These are phyloP conservation scores for Sphyrna mokarran DNA, from an alignment of 2,113 vertebrate genomes.

Conservation along the genomic window DNA sequence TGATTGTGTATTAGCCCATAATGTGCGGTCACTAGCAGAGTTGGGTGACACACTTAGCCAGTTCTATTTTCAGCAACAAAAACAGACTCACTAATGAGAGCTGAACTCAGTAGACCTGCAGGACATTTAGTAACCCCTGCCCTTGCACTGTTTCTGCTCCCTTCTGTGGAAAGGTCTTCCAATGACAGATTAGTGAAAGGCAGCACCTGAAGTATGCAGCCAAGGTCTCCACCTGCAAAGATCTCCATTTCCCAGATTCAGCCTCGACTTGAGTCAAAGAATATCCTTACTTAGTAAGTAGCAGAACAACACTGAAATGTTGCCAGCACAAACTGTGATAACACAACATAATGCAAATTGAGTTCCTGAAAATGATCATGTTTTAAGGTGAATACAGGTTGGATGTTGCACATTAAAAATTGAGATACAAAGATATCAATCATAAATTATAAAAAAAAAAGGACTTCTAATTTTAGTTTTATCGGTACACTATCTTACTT, in stretches of 20 bases:
- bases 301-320: neutral
- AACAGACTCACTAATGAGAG: conserved; percentile 21
- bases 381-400: neutral
- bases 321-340: neutral
- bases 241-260: conserved; percentile 10
- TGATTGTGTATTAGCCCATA: conserved; percentile 7
- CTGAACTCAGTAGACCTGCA: neutral
- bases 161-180: neutral
- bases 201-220: neutral
- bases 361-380: neutral
- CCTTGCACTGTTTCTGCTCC: neutral
- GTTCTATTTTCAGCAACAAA: neutral
- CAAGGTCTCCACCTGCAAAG: neutral
- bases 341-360: neutral
- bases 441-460: neutral
- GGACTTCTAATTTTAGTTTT: neutral
- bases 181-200: neutral
- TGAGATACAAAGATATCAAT: neutral
- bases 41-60: neutral
- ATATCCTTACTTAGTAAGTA: neutral
- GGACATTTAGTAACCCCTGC: neutral
- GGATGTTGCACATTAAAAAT: neutral
- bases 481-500: neutral
- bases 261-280: neutral
- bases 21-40: neutral